phyloP scores from a whole-genome alignment of 2,113 vertebrate species.

The Danionella cerebrum region DNA sequence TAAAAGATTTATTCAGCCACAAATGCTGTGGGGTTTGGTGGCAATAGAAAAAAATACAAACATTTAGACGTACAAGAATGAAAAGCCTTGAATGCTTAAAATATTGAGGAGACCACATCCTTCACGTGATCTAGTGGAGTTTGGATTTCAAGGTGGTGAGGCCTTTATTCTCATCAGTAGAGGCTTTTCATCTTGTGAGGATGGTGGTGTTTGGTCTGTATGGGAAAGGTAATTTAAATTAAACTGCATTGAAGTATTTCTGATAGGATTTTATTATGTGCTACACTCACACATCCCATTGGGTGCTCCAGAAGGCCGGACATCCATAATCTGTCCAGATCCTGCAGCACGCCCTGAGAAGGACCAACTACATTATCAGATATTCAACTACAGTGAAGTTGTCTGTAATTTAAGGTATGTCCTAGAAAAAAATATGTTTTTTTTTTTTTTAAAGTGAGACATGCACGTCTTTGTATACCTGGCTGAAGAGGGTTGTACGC shows the following conservation, averaged over 20 bases:
- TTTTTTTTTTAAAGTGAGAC: too few relatives aligned
- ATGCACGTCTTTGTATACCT: neutral
- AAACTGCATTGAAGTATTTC: neutral
- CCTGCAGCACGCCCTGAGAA: constrained; percentile 64
- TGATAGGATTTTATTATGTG: neutral
- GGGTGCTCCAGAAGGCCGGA: constrained; percentile 72
- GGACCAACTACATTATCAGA: constrained; percentile 48
- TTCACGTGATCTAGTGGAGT: neutral
- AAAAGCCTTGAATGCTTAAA: constrained; percentile 6
- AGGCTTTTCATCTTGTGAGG: too few relatives aligned
- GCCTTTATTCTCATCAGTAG: constrained; percentile 30
- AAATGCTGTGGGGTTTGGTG: neutral
- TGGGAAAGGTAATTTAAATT: neutral
- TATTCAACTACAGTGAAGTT: too few relatives aligned
- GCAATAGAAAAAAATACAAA: constrained; percentile 38
- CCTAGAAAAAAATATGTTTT: too few relatives aligned
- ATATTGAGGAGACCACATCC: neutral
- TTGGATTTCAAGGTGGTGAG: neutral
- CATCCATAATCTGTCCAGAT: constrained; percentile 59
- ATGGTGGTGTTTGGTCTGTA: constrained; percentile 49
- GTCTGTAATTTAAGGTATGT: too few relatives aligned
- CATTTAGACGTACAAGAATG: constrained; percentile 16
- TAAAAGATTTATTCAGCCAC: constrained; percentile 29
- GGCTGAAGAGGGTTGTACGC: constrained; percentile 50
- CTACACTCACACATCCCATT: constrained; percentile 87